These are phyloP conservation scores for Orchestes rusci DNA, from an alignment of 2,888 invertebrate genomes.

Conservation along the genomic window DNA sequence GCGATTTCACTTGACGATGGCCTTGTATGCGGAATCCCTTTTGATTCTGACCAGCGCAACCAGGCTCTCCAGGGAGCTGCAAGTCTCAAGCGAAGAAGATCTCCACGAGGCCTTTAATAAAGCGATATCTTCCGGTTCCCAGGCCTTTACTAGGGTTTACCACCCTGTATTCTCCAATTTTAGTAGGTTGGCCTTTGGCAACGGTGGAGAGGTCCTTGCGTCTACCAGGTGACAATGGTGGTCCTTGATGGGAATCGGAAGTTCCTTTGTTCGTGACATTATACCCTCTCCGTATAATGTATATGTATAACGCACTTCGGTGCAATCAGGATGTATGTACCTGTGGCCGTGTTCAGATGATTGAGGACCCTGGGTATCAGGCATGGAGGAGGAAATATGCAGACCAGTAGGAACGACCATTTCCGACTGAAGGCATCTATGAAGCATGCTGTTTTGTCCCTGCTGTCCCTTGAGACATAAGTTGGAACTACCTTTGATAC, in stretches of 20 bases:
- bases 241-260: slow-evolving; percentile 8
- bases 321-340: slow-evolving; percentile 28
- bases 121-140: slow-evolving; percentile 8
- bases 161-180: slow-evolving; percentile 22
- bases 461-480: slow-evolving; percentile 17
- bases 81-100: slow-evolving; percentile 11
- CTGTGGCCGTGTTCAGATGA: slow-evolving; percentile 26
- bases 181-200: slow-evolving; percentile 13
- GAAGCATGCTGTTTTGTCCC: slow-evolving; percentile 19
- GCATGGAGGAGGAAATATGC: slow-evolving; percentile 33
- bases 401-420: slow-evolving; percentile 22
- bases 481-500: slow-evolving; percentile 22
- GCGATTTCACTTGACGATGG: slow-evolving; percentile 2
- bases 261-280: slow-evolving; percentile 1
- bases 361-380: slow-evolving; percentile 28
- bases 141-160: slow-evolving; percentile 6
- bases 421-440: slow-evolving; percentile 24
- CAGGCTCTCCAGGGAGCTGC: slow-evolving; percentile 13
- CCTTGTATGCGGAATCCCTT: slow-evolving; percentile 3
- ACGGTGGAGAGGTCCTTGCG: too few relatives aligned
- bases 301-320: slow-evolving; percentile 26
- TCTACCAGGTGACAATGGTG: slow-evolving; percentile 16
- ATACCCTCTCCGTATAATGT: slow-evolving; percentile 29
- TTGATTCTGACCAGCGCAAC: slow-evolving; percentile 2
- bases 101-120: slow-evolving; percentile 13